A percentile compares a stretch with the other conserved stretches of the same genome.
Evolutionary conservation across 2,113 vertebrate genomes (phyloP).

Genomic region (Felis catus): DNA sequence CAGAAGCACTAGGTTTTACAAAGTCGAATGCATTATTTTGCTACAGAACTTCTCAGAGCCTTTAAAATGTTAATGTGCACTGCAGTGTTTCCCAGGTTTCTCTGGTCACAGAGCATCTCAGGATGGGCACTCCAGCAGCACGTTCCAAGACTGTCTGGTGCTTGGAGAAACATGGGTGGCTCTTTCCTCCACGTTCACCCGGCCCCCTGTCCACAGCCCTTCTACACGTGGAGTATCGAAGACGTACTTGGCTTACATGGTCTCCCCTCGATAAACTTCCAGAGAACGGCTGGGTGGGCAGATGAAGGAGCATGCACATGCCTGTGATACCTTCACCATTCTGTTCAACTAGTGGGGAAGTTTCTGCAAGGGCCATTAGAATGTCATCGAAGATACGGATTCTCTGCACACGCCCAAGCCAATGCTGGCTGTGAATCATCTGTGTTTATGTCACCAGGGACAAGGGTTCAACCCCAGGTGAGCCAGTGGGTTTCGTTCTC

Average conservation of each 20-base stretch:
- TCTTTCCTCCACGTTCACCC: background rate
- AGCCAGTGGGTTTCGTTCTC: background rate
- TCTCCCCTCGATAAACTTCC: background rate
- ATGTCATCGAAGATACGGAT: background rate
- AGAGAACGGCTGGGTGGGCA: background rate
- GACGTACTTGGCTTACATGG: background rate
- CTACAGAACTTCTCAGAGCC: background rate
- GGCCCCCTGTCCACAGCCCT: background rate
- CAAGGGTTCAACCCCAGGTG: background rate
- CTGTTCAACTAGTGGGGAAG: background rate
- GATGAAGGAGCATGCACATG: fast-evolving
- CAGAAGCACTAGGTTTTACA: background rate
- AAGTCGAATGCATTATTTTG: background rate
- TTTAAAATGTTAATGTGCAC: background rate
- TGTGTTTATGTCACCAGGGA: background rate
- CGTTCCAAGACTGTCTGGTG: background rate
- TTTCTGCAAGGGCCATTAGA: background rate
- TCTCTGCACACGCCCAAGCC: background rate
- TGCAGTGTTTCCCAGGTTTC: background rate
- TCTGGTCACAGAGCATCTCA: background rate
- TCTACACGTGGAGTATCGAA: background rate
- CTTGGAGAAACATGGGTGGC: background rate
- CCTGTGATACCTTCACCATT: background rate
- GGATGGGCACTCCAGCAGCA: background rate
- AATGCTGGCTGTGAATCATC: background rate